Conservation (phyloP, 1,140 invertebrate species). For the Dreissena rostriformis region DNA sequence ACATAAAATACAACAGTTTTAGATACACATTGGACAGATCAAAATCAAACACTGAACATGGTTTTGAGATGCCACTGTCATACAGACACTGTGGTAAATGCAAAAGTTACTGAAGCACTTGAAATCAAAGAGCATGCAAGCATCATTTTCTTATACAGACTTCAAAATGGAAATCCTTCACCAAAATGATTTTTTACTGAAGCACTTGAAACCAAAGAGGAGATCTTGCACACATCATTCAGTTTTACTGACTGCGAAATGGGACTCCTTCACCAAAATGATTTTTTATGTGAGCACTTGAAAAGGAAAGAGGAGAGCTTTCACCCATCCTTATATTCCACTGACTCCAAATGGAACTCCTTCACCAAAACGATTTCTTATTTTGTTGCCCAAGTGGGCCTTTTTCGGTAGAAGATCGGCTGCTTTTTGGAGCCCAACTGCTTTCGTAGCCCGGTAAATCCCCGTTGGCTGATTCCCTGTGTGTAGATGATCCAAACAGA, state of each 20-base stretch:
- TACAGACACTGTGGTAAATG: too few relatives aligned
- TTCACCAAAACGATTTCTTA: background rate
- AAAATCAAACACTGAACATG: too few relatives aligned
- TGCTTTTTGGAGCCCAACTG: background rate
- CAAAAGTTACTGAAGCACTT: background rate
- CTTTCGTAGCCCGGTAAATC: background rate
- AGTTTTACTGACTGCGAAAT: too few relatives aligned
- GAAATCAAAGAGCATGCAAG: background rate
- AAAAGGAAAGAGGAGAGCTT: too few relatives aligned
- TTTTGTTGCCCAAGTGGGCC: background rate
- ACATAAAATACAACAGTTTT: too few relatives aligned
- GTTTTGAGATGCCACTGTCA: too few relatives aligned
- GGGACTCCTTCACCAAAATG: too few relatives aligned
- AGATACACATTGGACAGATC: too few relatives aligned
- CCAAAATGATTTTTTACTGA: conserved; percentile 1
- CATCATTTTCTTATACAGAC: background rate
- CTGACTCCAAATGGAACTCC: background rate
- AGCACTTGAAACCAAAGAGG: too few relatives aligned
- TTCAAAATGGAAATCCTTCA: background rate
- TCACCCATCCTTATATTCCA: background rate
- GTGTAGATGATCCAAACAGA: background rate
- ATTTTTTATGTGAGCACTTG: too few relatives aligned
- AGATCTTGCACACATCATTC: too few relatives aligned
- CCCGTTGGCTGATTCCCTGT: background rate
- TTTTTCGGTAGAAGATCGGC: background rate